These are phyloP conservation scores for Anguilla megastoma DNA, from an alignment of 2,797 vertebrate species.

Conservation along the genomic window DNA sequence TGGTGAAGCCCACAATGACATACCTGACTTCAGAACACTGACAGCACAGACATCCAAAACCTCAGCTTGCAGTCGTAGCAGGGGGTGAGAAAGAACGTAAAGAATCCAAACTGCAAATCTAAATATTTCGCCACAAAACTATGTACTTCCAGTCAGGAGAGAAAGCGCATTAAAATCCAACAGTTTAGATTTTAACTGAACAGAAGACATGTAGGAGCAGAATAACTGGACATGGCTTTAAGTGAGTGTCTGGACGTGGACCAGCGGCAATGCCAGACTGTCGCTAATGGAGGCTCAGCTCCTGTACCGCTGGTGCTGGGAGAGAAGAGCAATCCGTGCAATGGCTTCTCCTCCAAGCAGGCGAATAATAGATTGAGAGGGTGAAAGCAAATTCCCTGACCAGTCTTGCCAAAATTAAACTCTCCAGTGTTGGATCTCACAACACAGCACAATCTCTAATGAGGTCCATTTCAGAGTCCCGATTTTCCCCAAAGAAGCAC, in stretches of 20 bases:
- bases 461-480: slow-evolving; percentile 72
- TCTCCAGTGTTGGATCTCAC: slow-evolving; percentile 51
- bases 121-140: slow-evolving; percentile 45
- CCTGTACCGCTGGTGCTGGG: slow-evolving; percentile 76
- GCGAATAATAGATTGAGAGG: slow-evolving; percentile 55
- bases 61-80: slow-evolving; percentile 41
- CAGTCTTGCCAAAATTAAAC: slow-evolving; percentile 66
- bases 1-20: slow-evolving; percentile 88
- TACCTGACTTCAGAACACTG: slow-evolving; percentile 85
- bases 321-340: slow-evolving; percentile 80
- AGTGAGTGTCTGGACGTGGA: slow-evolving; percentile 79
- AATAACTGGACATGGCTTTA: slow-evolving; percentile 64
- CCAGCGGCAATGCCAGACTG: slow-evolving; percentile 82
- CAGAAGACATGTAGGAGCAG: slow-evolving; percentile 38
- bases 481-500: slow-evolving; percentile 66
- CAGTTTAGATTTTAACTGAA: slow-evolving; percentile 47
- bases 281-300: slow-evolving; percentile 89
- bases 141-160: slow-evolving; percentile 56
- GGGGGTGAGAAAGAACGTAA: slow-evolving; percentile 39
- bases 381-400: slow-evolving; percentile 52
- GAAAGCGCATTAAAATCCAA: slow-evolving; percentile 55
- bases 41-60: slow-evolving; percentile 62
- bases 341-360: slow-evolving; percentile 90
- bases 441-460: slow-evolving; percentile 55
- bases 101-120: slow-evolving; percentile 40